Percentiles rank a stretch among this genome's conserved stretches.
These are phyloP conservation scores for Adelognathus sp. DNA, from an alignment of 2,888 invertebrate species.

Conservation along the genomic window DNA sequence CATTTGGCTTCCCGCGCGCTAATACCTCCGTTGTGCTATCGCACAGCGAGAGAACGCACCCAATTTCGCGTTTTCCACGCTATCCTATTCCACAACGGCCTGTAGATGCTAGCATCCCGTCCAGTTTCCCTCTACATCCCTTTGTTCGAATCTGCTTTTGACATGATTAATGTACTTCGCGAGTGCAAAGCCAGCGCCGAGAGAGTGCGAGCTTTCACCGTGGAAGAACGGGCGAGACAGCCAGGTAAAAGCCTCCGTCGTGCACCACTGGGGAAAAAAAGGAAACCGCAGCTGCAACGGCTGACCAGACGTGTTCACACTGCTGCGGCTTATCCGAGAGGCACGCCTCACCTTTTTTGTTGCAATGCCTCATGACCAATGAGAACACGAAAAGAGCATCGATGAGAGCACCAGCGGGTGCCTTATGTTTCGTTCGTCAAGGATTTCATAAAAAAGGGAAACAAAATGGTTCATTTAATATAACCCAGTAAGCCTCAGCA, in stretches of 20 bases:
- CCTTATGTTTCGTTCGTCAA: no score
- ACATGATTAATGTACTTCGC: slow-evolving; percentile 56
- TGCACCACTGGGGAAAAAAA: slow-evolving; percentile 11
- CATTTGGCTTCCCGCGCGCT: slow-evolving; percentile 11
- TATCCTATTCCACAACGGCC: slow-evolving; percentile 28
- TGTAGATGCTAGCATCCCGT: slow-evolving; percentile 14
- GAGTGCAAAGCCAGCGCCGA: slow-evolving; percentile 22
- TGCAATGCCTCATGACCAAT: neutral
- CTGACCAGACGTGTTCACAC: slow-evolving; percentile 27
- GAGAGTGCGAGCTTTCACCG: neutral
- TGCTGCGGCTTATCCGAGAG: neutral
- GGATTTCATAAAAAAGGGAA: no score
- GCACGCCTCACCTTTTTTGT: neutral
- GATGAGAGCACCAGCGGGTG: no score
- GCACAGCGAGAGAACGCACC: slow-evolving; percentile 38
- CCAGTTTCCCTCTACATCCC: slow-evolving; percentile 42
- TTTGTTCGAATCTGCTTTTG: slow-evolving; percentile 53
- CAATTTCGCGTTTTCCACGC: slow-evolving; percentile 26
- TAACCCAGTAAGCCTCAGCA: no score
- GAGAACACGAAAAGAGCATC: no score
- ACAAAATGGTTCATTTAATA: no score
- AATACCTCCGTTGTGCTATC: neutral
- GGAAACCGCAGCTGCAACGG: slow-evolving; percentile 20
- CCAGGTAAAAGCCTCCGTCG: slow-evolving; percentile 17
- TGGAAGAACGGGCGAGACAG: slow-evolving; percentile 9